Evolutionary conservation across 2,113 vertebrate species (phyloP).

Genomic region (Corythoichthys haematopterus): DNA sequence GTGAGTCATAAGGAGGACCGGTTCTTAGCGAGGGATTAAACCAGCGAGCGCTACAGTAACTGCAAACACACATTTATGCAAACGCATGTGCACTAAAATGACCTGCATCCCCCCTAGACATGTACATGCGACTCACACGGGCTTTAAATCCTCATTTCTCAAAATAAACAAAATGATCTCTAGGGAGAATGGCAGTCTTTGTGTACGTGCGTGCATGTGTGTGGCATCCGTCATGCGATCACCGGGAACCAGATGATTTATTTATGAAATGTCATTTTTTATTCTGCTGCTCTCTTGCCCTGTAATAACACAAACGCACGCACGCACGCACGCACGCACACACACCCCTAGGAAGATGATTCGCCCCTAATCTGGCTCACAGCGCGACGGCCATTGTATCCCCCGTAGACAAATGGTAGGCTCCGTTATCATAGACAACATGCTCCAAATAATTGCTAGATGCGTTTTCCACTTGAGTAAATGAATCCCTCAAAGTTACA

Average conservation of each 20-base stretch:
- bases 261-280: slow-evolving; percentile 68
- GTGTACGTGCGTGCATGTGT: slow-evolving; percentile 12
- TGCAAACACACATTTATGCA: slow-evolving; percentile 20
- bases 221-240: slow-evolving; percentile 30
- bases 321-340: slow-evolving; percentile 8
- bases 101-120: slow-evolving; percentile 22
- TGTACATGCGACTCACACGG: slow-evolving; percentile 27
- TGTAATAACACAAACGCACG: not conserved
- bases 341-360: slow-evolving; percentile 38
- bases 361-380: slow-evolving; percentile 1
- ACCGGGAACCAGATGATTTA: slow-evolving; percentile 60
- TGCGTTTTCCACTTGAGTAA: not conserved
- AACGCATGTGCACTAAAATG: slow-evolving; percentile 9
- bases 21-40: slow-evolving; percentile 45
- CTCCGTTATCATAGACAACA: not conserved
- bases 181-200: slow-evolving; percentile 18
- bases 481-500: not conserved
- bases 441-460: not conserved
- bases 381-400: not conserved
- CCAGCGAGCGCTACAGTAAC: slow-evolving; percentile 16
- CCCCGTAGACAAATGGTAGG: not conserved
- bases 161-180: slow-evolving; percentile 56
- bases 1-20: slow-evolving; percentile 50
- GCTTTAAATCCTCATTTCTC: slow-evolving; percentile 47
- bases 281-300: slow-evolving; percentile 41